Conservation (phyloP, 2,797 vertebrate genomes). For the Pangasius krempfi region DNA sequence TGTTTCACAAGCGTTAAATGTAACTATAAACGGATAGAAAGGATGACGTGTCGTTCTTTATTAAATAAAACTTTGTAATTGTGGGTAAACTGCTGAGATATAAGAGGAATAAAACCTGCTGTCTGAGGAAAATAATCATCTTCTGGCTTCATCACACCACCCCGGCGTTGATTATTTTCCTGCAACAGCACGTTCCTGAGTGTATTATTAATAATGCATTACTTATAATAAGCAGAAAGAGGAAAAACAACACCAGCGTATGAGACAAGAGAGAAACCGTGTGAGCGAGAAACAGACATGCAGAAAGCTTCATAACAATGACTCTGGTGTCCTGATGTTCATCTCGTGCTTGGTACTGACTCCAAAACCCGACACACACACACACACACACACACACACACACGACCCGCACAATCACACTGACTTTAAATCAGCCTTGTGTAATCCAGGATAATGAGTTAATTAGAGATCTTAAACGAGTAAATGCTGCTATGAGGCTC, state of each 20-base stretch:
- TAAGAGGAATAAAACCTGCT: neutral
- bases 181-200: neutral
- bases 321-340: slow-evolving; percentile 44
- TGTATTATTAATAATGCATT: neutral
- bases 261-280: neutral
- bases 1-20: no score
- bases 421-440: neutral
- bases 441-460: slow-evolving; percentile 1
- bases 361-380: slow-evolving; percentile 35
- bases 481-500: neutral
- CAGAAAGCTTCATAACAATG: slow-evolving; percentile 44
- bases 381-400: neutral
- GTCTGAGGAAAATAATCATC: neutral
- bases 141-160: neutral
- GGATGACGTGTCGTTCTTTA: no score
- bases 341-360: slow-evolving; percentile 49
- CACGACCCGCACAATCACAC: no score
- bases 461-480: neutral
- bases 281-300: neutral
- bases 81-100: neutral
- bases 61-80: no score
- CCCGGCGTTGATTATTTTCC: neutral
- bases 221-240: neutral
- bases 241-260: neutral
- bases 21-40: no score